Evolutionary conservation across 2,113 vertebrate genomes (phyloP).

Genomic region (Etheostoma cragini): DNA sequence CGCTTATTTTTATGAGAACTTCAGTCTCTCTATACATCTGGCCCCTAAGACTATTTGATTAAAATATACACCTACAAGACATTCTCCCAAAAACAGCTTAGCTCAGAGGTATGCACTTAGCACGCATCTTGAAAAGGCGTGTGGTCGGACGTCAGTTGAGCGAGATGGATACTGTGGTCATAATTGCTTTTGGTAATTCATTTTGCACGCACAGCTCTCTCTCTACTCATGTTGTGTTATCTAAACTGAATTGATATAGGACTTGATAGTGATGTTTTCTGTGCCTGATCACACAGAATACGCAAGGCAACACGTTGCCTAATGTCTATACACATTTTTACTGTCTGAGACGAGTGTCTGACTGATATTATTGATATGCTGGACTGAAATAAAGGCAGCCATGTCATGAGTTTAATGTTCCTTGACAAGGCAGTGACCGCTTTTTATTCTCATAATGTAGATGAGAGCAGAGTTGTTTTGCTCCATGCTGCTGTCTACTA

Average conservation of each 20-base stretch:
- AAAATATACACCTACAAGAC: constrained; percentile 1
- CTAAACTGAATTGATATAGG: constrained; percentile 40
- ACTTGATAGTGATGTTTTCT: constrained; percentile 31
- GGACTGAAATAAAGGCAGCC: constrained; percentile 57
- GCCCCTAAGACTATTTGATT: background rate
- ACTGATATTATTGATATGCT: constrained; percentile 55
- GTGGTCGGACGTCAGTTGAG: constrained; percentile 17
- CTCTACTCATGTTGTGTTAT: constrained; percentile 16
- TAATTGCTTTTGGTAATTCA: constrained; percentile 48
- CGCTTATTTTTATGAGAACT: constrained; percentile 17
- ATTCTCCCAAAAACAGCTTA: background rate
- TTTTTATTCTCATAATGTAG: constrained; percentile 65
- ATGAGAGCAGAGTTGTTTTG: constrained; percentile 54
- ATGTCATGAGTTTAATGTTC: constrained; percentile 62
- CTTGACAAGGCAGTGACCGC: constrained; percentile 59
- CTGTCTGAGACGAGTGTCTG: constrained; percentile 32
- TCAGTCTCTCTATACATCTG: constrained; percentile 10
- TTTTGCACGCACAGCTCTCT: constrained; percentile 11
- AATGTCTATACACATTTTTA: constrained; percentile 29
- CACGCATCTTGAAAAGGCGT: background rate
- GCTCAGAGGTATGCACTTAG: background rate
- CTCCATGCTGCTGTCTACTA: constrained; percentile 45
- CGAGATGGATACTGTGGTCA: constrained; percentile 15
- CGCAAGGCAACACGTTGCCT: constrained; percentile 28
- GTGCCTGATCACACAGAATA: constrained; percentile 39